A percentile compares a stretch with the other conserved stretches of the same genome.
These are phyloP conservation scores for Semibalanus balanoides DNA, from an alignment of 1,140 invertebrate species.

Conservation along the genomic window DNA sequence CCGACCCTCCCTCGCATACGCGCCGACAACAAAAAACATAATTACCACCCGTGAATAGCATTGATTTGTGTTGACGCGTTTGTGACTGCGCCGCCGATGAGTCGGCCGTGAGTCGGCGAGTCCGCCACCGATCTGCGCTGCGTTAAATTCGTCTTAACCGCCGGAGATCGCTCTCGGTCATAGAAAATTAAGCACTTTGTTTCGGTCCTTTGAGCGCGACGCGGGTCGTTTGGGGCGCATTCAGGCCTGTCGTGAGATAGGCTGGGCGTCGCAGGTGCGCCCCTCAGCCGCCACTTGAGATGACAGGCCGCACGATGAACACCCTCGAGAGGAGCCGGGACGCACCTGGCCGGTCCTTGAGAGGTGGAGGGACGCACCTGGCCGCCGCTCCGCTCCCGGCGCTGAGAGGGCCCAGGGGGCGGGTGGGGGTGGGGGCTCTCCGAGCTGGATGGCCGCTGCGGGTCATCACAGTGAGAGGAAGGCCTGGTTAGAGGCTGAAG, in stretches of 20 bases:
- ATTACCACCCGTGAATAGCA: neutral
- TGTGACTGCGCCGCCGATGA: neutral
- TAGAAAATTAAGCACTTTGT: conserved; percentile 1
- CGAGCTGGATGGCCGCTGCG: too few species aligned
- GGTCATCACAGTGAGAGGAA: too few species aligned
- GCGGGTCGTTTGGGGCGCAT: neutral
- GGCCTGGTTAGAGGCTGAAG: too few species aligned
- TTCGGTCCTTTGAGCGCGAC: neutral
- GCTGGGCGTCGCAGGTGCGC: neutral
- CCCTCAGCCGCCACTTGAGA: too few species aligned
- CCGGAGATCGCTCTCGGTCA: neutral
- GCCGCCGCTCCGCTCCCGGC: too few species aligned
- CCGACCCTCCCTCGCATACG: neutral
- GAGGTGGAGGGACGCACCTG: too few species aligned
- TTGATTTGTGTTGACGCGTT: neutral
- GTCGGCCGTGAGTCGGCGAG: too few species aligned
- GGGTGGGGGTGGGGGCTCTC: too few species aligned
- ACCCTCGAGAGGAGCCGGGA: too few species aligned
- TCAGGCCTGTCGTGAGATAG: neutral
- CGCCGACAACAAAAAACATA: neutral
- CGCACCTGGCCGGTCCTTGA: too few species aligned
- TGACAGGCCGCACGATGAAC: too few species aligned
- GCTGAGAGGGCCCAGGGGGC: too few species aligned
- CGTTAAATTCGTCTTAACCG: neutral
- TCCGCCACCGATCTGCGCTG: neutral